These are phyloP conservation scores for Strix uralensis DNA, from an alignment of 2,113 vertebrate genomes.

Conservation along the genomic window DNA sequence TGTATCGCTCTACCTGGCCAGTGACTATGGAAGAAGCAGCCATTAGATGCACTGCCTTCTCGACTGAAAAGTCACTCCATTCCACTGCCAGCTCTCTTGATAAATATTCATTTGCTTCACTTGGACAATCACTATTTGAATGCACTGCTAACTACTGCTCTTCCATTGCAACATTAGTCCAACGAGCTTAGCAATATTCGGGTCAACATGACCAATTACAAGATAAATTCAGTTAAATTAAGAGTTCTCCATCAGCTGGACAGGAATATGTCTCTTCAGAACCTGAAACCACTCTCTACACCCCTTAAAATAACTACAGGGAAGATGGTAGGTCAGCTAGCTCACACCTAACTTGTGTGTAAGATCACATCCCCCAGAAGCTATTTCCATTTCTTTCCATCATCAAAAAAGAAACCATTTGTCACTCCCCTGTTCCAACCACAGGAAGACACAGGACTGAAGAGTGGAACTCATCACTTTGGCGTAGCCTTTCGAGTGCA, in stretches of 20 bases:
- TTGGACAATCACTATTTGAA: neutral
- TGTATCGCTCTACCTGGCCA: neutral
- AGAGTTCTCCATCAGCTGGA: neutral
- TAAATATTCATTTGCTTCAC: neutral
- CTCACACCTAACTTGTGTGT: neutral
- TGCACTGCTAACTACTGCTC: neutral
- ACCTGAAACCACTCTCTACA: neutral
- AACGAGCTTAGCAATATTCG: neutral
- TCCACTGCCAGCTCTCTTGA: neutral
- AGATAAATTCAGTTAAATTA: neutral
- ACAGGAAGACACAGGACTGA: neutral
- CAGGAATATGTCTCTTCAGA: neutral
- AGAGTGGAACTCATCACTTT: neutral
- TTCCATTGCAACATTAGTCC: neutral
- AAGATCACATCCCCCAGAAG: neutral
- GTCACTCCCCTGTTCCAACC: neutral
- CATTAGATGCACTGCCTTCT: neutral
- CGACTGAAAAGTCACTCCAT: neutral
- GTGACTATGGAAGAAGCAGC: neutral
- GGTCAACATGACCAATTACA: neutral
- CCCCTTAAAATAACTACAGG: neutral
- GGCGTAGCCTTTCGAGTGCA: neutral
- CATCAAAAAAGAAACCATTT: neutral
- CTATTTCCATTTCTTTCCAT: neutral
- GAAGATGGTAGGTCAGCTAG: neutral